Base-by-base conservation (phyloP, 1,140 invertebrate genomes). In the Drosophila quadrilineata region DNA sequence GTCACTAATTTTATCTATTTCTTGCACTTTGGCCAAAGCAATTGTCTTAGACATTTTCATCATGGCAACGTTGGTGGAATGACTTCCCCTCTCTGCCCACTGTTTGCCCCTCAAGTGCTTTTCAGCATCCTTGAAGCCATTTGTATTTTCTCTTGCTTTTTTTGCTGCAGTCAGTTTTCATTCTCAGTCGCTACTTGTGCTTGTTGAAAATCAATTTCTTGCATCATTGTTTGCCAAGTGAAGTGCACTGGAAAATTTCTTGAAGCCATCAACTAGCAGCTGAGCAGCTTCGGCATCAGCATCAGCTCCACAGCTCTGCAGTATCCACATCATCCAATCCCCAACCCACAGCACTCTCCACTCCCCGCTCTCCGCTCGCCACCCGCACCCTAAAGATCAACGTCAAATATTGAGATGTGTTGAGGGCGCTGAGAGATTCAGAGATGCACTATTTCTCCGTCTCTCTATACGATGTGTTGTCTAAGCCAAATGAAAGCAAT, bases 151-250 rank as follows among this genome's bases (percentile, higher is more conserved):
- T 6, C 33, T 24, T 16, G 3, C 21, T 19, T 10, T 14, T 38
- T 22, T 46, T 9, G 4, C 5, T 3, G 6, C 10, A 26, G 19
- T 6, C 19, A 24, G 33, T 53, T 57, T 35, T 22, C 33, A 28
- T 64, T 52, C 62, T 59, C 50, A 59, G 43, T 43, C 45, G 50
- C 62, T 54, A 58, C 74, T 82, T 62, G 62, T 74, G 76, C 84
- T 87, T 87, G 84, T 87, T 87, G 84, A 87, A 87, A 87, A 87
- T 87, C 84, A 87, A 87, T 87, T 87, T 87, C 84, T 82, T 87
- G 84, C 84, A 87, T 87, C 84, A 87, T 87, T 87, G 84, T 87
- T 87, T 87, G 84, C 76, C 73, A 84, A 84, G 84, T 87, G 84
- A 87, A 87, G 84, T 87, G 84, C 84, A 84, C 84, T 87, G 84